Evolutionary conservation across 2,888 invertebrate species (phyloP).

Genomic region (Apodemia duryi): DNA sequence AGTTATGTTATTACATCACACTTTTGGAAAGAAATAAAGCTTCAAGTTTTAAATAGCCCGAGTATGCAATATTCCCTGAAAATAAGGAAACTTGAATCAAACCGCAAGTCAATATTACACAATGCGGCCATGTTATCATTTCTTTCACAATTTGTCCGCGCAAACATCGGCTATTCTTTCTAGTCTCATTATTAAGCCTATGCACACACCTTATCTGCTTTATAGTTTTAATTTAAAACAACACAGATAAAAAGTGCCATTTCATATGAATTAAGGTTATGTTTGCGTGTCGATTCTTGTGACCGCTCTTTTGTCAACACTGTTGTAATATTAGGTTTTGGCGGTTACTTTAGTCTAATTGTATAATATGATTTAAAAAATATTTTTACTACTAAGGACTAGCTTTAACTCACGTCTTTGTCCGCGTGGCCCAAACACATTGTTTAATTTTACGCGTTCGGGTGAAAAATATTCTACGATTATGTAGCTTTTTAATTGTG

Average conservation of each 20-base stretch:
- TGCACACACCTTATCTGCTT: conserved; percentile 43
- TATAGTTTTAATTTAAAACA: conserved; percentile 54
- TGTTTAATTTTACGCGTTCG: too few relatives aligned
- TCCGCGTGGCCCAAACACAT: neutral
- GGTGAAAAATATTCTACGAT: too few relatives aligned
- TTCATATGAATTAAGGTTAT: conserved; percentile 44
- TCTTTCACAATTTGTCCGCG: conserved; percentile 45
- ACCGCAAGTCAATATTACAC: conserved; percentile 38
- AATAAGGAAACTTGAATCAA: conserved; percentile 29
- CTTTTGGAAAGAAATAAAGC: too few relatives aligned
- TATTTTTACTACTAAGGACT: neutral
- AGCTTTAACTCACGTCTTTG: neutral
- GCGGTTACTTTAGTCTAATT: neutral
- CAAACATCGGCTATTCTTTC: conserved; percentile 49
- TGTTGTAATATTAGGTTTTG: neutral
- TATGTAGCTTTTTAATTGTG: too few relatives aligned
- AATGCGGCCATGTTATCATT: conserved; percentile 40
- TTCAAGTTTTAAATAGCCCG: neutral
- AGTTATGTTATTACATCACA: too few relatives aligned
- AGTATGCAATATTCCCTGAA: conserved; percentile 6
- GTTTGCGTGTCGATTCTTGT: conserved; percentile 38
- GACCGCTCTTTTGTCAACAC: conserved; percentile 37
- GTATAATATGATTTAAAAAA: neutral
- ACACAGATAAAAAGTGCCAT: conserved; percentile 45
- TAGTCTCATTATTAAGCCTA: conserved; percentile 39